Base-by-base conservation (phyloP, 2,888 invertebrate species). In the Drosophila mettleri region DNA sequence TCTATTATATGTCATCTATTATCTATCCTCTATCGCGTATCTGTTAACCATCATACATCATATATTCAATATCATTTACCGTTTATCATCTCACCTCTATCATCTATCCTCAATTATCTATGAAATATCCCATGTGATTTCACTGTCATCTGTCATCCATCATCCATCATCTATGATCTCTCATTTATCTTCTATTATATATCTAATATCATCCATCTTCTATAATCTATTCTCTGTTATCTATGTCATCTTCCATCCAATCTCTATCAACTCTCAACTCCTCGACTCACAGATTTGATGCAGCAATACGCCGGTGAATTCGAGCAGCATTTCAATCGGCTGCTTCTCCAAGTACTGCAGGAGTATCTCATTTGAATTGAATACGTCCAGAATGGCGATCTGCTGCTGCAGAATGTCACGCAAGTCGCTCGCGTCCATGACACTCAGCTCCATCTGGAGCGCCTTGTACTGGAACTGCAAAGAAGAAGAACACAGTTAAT, bases 291-390 rank as follows among this genome's bases (percentile, higher is more conserved):
- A 85, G 55, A 83, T 71, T 0, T 74, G 53, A 24, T 78, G 85
- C 0, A 91, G 73, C 0, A 79, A 54, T 5, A 55, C 51, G 18
- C 82, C 86, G 34, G 82, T 69, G 41, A 91, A 91, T 7, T 69
- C 74, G 16, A 91, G 70, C 46, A 91, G 53, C 82, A 90, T 90
- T 24, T 90, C 90, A 22, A 90, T 75, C 0, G 88, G 89, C 52
- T 91, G 90, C 6, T 74, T 78, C 7, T 87, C 88, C 43, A 91
- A 48, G 55, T 89, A 90, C 4, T 71, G 59, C 7, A 86, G 53
- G 2, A 91, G 75, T 10, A 70, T 58, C 0, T 24, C 36, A 66
- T 82, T 84, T 1, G 74, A 81, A 31, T 75, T 81, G 39, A 91
- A 90, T 7, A 82, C 77, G 9, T 63, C 67, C 27, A 91, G 71